Evolutionary conservation across 2,888 invertebrate genomes (phyloP), one percentile per base, ranked within the genome.

Genomic region (Hypsopygia costalis): DNA sequence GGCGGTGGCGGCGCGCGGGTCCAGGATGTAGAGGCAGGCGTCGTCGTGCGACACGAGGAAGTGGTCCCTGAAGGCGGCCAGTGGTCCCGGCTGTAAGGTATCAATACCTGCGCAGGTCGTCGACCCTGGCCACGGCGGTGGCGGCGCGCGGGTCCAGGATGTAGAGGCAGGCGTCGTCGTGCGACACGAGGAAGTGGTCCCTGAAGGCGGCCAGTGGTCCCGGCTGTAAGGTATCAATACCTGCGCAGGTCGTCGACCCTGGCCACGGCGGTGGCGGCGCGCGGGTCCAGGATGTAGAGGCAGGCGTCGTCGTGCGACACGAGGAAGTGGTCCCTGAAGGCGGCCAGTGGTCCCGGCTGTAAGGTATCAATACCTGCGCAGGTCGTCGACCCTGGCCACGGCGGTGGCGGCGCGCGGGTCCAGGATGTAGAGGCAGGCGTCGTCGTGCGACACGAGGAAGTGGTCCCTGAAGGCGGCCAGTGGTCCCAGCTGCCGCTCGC

Each of bases 281-380:
- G 80, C 11, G 96, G 93, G 85, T 97, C 94, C 29, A 97, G 81
- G 35, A 97, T 90, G 59, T 94, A 94, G 21, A 97, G 83, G 36
- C 91, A 73, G 42, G 91, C 90, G 28, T 92, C 91, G 72, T 93
- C 93, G 80, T 94, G 94, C 0, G 95, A 93, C 21, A 97, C 91
- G 16, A 97, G 81, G 61, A 93, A 91, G 42, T 92, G 91, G 12
- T 95, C 93, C 34, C 91, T 90, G 77, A 94, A 96, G 25, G 25
- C 7, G 5, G 6, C 25, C 6, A 7, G 25, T 25, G n/a, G 16
- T 3, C 16, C 16, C 16, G 16, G 16, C 16, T 16, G 6, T 21
- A 21, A 21, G 21, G 21, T 21, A 6, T 44, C 73, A n/a, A 70
- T 57, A 93, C 90, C 89, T 91, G 47, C 91, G 83, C 44, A 93